Evolutionary conservation across 2,797 vertebrate species (phyloP), one percentile per base, ranked within the genome.

Genomic region (Oryzias dopingdopingensis): DNA sequence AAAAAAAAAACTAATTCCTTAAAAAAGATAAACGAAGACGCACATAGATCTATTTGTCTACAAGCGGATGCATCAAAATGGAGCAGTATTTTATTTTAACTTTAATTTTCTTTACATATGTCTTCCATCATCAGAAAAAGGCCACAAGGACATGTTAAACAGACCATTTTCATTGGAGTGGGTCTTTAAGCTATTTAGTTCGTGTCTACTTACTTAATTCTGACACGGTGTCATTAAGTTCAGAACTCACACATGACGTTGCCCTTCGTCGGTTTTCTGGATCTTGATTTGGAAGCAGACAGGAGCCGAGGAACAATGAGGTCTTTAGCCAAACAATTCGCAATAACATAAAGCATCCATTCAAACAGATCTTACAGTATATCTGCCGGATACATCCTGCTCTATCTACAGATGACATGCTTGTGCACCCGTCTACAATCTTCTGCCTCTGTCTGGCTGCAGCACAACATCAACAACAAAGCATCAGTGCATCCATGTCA

Each of bases 391-490:
- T 67, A 65, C 20, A 22, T 22, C 70, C 23, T 1, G n/a, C 17
- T 4, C 5, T 48, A 18, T 69, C 29, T 40, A 22, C 44, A 54
- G 49, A 60, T 61, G 42, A 72, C 65, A 55, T 64, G 59, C 15
- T 41, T 56, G 26, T 37, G 24, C 13, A 48, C 56, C 42, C 67
- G 71, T 80, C 80, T 67, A 0, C 26, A n/a, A 75, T 79, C 63
- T 76, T 58, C 53, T 59, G 62, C 71, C 62, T 54, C 41, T 16
- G 57, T 77, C 74, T 74, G 73, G 37, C 59, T 29, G 56, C 72
- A 64, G 56, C 23, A 22, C 20, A 22, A 22, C 20, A 80, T 74
- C 53, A 80, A 82, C 72, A 84, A 80, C 74, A 81, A 49, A 46
- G 18, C 70, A 46, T 65, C 59, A 26, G n/a, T 54, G 64, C 56